These are phyloP conservation scores for Chrysochloris asiatica DNA, from an alignment of 2,113 vertebrate species.

Conservation along the genomic window DNA sequence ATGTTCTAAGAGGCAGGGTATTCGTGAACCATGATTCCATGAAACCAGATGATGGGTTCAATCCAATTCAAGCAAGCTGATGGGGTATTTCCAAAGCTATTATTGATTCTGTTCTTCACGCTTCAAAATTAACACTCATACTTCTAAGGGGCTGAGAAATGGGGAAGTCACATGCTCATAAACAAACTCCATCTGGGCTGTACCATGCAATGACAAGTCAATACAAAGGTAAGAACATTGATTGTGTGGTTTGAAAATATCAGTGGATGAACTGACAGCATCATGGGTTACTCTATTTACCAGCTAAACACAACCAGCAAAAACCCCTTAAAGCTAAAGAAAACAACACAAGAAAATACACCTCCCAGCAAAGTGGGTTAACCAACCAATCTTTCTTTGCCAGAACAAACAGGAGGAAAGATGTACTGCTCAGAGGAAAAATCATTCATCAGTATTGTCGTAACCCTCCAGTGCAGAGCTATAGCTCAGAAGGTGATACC, in stretches of 20 bases:
- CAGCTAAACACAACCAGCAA: too few species aligned
- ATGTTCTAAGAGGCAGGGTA: neutral
- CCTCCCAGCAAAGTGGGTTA: neutral
- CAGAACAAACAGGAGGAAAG: conserved; percentile 39
- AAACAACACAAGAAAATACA: neutral
- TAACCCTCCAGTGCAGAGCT: neutral
- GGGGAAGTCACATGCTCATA: neutral
- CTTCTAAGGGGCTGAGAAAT: rapidly evolving
- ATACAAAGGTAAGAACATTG: neutral
- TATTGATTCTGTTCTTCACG: conserved; percentile 60
- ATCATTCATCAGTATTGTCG: conserved; percentile 18
- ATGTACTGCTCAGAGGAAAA: conserved; percentile 30
- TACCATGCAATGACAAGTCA: neutral
- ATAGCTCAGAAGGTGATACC: conserved; percentile 43
- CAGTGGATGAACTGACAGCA: neutral
- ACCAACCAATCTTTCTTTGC: neutral
- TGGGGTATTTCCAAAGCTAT: conserved; percentile 51
- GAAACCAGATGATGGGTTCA: neutral
- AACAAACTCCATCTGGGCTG: rapidly evolving
- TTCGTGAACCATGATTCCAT: conserved; percentile 45
- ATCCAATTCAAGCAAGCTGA: conserved; percentile 19
- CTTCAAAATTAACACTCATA: conserved; percentile 24
- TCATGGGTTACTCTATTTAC: neutral
- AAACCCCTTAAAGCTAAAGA: neutral
- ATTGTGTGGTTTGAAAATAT: neutral